These are phyloP conservation scores for Mycalesis mineus DNA, from an alignment of 2,888 invertebrate genomes.

Conservation along the genomic window DNA sequence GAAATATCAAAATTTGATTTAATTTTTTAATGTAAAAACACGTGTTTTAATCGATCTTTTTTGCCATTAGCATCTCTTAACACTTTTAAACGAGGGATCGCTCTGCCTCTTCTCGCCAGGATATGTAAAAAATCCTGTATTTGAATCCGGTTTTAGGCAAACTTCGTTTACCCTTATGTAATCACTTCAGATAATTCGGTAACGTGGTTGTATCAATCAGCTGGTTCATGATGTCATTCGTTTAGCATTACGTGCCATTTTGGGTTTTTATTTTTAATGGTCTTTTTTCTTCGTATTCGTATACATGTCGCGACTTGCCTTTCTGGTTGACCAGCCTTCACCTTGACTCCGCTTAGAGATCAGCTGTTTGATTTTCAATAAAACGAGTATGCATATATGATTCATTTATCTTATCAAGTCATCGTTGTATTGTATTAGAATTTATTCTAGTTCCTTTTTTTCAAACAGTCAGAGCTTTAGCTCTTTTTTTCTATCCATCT, in stretches of 20 bases:
- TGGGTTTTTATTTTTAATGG: slow-evolving; percentile 27
- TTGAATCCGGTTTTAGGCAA: slow-evolving; percentile 6
- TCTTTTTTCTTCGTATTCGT: slow-evolving; percentile 27
- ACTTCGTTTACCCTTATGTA: slow-evolving; percentile 13
- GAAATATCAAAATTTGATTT: no score
- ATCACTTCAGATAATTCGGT: slow-evolving; percentile 16
- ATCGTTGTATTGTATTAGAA: slow-evolving; percentile 43
- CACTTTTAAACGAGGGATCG: background rate
- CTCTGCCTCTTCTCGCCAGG: background rate
- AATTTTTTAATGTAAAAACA: no score
- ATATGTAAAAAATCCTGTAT: background rate
- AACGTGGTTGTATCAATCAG: slow-evolving; percentile 45
- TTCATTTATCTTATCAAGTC: slow-evolving; percentile 61
- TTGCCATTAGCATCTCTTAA: background rate
- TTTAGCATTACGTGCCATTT: slow-evolving; percentile 40
- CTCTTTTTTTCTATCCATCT: slow-evolving; percentile 54
- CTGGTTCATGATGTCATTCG: slow-evolving; percentile 51
- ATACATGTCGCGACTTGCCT: slow-evolving; percentile 53
- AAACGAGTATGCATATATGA: slow-evolving; percentile 57
- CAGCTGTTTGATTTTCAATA: slow-evolving; percentile 56
- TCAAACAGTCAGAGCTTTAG: slow-evolving; percentile 30
- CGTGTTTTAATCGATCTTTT: background rate
- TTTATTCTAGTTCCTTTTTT: slow-evolving; percentile 47
- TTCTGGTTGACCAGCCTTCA: slow-evolving; percentile 48
- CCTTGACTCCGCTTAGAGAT: slow-evolving; percentile 50